Evolutionary conservation across 2,797 vertebrate genomes (phyloP), one percentile per base, ranked within the genome.

Genomic region (Paguma larvata): DNA sequence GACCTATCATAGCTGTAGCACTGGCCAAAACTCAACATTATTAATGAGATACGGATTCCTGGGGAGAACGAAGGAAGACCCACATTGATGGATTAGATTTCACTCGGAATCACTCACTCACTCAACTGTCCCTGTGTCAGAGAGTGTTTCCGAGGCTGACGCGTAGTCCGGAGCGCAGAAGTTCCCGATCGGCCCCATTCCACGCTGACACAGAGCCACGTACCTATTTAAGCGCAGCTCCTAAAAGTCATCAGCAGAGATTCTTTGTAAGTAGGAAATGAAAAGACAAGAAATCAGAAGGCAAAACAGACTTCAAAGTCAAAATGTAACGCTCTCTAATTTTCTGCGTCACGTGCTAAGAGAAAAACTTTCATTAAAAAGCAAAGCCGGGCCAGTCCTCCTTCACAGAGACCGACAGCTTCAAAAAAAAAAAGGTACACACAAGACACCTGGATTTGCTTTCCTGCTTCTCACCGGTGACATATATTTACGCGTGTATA

Each of bases 401-500:
- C 78, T 73, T 89, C 59, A 46, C 44, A 96, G 79, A 93, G 75
- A 93, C 67, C 38, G 53, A 67, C 44, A 79, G 91, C 88, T 67
- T 63, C 83, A 88, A 46, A 83, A 70, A 18, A 78, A 85, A 88
- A 46, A 79, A 70, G 15, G 78, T 80, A 86, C 68, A 67, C 62
- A 96, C 96, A 98, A 97, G 97, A 98, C 98, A 98, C 98, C 98
- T 98, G 97, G 92, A 97, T 96, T 94, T 96, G 97, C 90, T 97
- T 98, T 95, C 90, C 97, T 97, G 96, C 97, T 97, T 98, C 95
- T 98, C 97, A 93, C 95, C 97, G 98, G 94, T 90, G 96, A 91
- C 94, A 97, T 96, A 89, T 97, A 18, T 13, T 10, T 8, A 46
- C 9, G 32, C 0, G 30, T 41, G 70, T 15, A 34, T 8, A 59